Evolutionary conservation across 2,113 vertebrate genomes (phyloP).

Genomic region (Cyprinodon brontotheroides): DNA sequence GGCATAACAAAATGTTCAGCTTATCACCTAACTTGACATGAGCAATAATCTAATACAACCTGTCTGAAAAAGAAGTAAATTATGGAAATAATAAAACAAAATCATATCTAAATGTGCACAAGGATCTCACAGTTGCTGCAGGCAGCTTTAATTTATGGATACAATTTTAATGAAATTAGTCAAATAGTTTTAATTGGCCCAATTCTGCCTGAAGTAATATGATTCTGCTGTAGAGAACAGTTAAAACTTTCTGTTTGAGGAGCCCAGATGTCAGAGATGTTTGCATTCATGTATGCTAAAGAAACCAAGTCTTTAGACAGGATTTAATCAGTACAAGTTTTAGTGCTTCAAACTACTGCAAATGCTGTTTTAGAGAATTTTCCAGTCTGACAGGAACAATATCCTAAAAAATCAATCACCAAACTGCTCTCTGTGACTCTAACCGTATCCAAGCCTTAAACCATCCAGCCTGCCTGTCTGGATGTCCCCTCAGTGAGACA

Average conservation of each 20-base stretch:
- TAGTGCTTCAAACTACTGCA: neutral
- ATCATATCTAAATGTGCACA: neutral
- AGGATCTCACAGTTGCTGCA: neutral
- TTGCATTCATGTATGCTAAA: neutral
- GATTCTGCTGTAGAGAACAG: neutral
- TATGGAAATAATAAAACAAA: neutral
- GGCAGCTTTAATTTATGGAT: neutral
- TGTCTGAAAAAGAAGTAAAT: neutral
- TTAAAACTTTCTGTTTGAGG: neutral
- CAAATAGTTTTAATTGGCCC: conserved; percentile 3
- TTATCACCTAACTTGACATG: neutral
- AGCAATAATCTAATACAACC: neutral
- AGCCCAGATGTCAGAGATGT: neutral
- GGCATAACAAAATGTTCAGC: neutral
- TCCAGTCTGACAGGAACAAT: neutral
- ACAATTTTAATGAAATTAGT: neutral
- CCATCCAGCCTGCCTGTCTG: neutral
- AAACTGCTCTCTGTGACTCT: conserved; percentile 1
- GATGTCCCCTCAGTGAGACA: conserved; percentile 12
- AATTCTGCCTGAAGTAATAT: neutral
- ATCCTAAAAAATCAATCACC: conserved; percentile 8
- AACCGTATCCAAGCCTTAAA: conserved; percentile 2
- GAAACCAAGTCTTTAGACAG: neutral
- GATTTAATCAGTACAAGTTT: conserved; percentile 3
- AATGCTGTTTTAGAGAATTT: neutral